phyloP scores from a whole-genome alignment of 2,888 invertebrate genomes.

The Apodemia hepburni region DNA sequence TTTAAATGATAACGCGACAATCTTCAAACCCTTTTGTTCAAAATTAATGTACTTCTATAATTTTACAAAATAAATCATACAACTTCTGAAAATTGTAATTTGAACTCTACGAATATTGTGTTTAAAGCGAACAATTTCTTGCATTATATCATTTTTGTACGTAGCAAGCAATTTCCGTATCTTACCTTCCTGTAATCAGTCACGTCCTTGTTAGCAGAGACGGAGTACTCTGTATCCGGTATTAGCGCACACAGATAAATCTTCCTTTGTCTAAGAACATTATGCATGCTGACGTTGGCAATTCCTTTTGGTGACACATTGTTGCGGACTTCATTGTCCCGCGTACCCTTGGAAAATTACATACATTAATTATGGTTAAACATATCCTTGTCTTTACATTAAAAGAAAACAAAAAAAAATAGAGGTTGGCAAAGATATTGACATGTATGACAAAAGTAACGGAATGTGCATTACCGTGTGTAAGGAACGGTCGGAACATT shows the following conservation, averaged over 20 bases:
- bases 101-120: background rate
- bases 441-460: too few relatives aligned
- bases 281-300: conserved; percentile 56
- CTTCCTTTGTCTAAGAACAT: conserved; percentile 62
- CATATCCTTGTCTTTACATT: background rate
- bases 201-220: conserved; percentile 10
- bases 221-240: conserved; percentile 7
- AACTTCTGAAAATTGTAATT: background rate
- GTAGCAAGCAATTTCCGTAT: conserved; percentile 12
- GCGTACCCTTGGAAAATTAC: conserved; percentile 6
- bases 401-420: background rate
- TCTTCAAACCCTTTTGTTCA: background rate
- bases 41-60: background rate
- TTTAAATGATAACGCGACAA: background rate
- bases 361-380: conserved; percentile 5
- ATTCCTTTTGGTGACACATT: conserved; percentile 19
- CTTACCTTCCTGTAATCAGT: conserved; percentile 10
- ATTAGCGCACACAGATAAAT: conserved; percentile 44
- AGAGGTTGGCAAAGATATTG: too few relatives aligned
- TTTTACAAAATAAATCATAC: background rate
- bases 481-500: too few relatives aligned
- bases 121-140: background rate
- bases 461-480: too few relatives aligned
- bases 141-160: background rate
- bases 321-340: conserved; percentile 20